A percentile compares a stretch with the other conserved stretches of the same genome.
Conservation (phyloP, 2,797 vertebrate species). For the Philypnodon macrostomus region DNA sequence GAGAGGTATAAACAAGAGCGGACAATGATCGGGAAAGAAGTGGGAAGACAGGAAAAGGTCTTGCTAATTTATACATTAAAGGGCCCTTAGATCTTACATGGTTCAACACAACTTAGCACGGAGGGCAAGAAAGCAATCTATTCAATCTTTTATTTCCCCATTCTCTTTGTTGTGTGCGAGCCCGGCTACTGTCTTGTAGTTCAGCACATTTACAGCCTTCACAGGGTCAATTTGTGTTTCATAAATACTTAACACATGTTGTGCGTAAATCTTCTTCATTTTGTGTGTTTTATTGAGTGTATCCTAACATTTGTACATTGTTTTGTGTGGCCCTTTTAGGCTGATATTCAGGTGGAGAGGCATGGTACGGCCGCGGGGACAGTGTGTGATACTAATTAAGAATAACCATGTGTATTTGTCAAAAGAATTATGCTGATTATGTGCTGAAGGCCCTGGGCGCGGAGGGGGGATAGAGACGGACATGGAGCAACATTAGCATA, state of each 20-base stretch:
- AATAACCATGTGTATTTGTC: slow-evolving; percentile 89
- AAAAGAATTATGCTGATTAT: slow-evolving; percentile 87
- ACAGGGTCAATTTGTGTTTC: slow-evolving; percentile 18
- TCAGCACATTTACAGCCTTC: slow-evolving; percentile 18
- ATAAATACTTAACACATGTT: slow-evolving; percentile 10
- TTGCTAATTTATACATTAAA: slow-evolving; percentile 73
- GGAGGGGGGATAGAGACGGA: slow-evolving; percentile 72
- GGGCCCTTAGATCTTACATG: slow-evolving; percentile 59
- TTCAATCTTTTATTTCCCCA: slow-evolving; percentile 63
- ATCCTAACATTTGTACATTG: slow-evolving; percentile 39
- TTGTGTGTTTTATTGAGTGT: slow-evolving; percentile 19
- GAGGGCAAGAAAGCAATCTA: slow-evolving; percentile 61
- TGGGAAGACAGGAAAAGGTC: slow-evolving; percentile 52
- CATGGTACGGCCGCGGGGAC: slow-evolving; percentile 71
- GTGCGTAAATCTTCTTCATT: slow-evolving; percentile 2
- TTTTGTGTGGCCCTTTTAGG: slow-evolving; percentile 50
- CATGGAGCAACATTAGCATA: slow-evolving; percentile 77
- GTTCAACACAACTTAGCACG: slow-evolving; percentile 64
- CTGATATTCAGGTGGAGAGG: slow-evolving; percentile 79
- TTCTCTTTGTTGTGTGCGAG: slow-evolving; percentile 51
- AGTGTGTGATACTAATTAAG: slow-evolving; percentile 86
- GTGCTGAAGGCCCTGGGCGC: slow-evolving; percentile 75
- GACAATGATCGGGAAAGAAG: slow-evolving; percentile 42
- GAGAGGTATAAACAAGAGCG: slow-evolving; percentile 49
- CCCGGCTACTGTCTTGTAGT: slow-evolving; percentile 22